Percentiles rank a stretch among this genome's conserved stretches.
These are phyloP conservation scores for Gallinago jamesoni DNA, from an alignment of 2,113 vertebrate species.

Conservation along the genomic window DNA sequence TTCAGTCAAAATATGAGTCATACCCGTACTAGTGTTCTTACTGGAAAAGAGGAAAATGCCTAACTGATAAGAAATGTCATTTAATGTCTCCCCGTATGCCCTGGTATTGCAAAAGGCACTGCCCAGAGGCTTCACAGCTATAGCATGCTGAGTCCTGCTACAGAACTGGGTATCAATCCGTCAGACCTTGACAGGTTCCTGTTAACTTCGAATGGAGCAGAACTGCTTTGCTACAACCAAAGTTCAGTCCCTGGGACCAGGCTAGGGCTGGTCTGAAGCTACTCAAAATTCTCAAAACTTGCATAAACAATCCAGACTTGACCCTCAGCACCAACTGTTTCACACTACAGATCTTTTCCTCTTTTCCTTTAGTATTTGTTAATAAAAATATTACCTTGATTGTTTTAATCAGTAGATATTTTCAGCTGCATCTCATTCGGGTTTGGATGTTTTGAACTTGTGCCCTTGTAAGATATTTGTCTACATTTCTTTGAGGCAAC, in stretches of 20 bases:
- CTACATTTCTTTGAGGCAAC: not conserved
- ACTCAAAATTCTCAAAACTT: not conserved
- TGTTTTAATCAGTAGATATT: not conserved
- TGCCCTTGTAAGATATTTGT: not conserved
- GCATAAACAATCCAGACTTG: not conserved
- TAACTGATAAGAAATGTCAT: not conserved
- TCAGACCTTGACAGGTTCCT: not conserved
- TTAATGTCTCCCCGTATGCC: not conserved
- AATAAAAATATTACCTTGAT: not conserved
- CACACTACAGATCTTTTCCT: accelerated
- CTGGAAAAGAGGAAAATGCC: not conserved
- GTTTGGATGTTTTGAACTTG: not conserved
- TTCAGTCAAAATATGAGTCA: not conserved
- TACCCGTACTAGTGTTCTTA: not conserved
- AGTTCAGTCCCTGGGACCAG: not conserved
- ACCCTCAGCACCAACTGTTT: not conserved
- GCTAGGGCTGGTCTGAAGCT: not conserved
- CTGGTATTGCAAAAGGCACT: not conserved
- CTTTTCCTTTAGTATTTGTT: not conserved
- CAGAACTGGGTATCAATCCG: not conserved
- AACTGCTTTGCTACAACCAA: not conserved
- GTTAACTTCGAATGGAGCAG: not conserved
- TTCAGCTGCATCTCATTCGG: not conserved
- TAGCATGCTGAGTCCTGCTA: not conserved
- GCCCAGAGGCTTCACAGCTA: not conserved